A percentile compares a stretch with the other conserved stretches of the same genome.
These are phyloP conservation scores for Leptobrachium ailaonicum DNA, from an alignment of 2,113 vertebrate species.

Conservation along the genomic window DNA sequence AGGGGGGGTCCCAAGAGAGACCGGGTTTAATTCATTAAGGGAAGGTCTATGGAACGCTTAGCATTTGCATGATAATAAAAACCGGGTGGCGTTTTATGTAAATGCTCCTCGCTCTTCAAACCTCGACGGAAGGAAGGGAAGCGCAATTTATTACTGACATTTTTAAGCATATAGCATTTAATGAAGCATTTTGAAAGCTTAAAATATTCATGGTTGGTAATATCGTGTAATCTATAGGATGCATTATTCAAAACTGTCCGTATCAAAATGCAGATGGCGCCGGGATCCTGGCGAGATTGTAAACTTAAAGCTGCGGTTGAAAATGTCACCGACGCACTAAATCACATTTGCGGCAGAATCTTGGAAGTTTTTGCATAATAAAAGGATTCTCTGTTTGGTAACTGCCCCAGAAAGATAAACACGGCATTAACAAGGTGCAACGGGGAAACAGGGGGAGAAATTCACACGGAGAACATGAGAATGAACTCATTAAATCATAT, in stretches of 20 bases:
- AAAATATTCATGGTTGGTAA: conserved; percentile 48
- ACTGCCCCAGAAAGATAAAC: too few species aligned
- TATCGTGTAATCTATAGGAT: conserved; percentile 47
- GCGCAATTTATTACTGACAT: conserved; percentile 35
- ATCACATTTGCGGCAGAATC: conserved; percentile 27
- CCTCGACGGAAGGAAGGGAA: conserved; percentile 1
- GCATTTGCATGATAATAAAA: conserved; percentile 47
- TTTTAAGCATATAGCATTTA: conserved; percentile 49
- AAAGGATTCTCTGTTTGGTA: not conserved
- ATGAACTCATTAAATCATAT: too few species aligned
- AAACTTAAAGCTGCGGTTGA: conserved; percentile 43
- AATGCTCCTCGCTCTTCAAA: conserved; percentile 39
- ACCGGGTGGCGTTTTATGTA: conserved; percentile 41
- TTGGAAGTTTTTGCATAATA: conserved; percentile 23
- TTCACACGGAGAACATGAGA: too few species aligned
- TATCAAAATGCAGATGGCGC: conserved; percentile 39
- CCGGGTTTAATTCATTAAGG: conserved; percentile 31
- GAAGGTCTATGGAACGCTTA: conserved; percentile 5
- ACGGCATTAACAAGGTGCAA: too few species aligned
- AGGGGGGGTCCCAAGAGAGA: not conserved
- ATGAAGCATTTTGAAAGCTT: conserved; percentile 44
- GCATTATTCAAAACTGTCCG: conserved; percentile 44
- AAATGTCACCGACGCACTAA: conserved; percentile 43
- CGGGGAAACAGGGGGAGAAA: too few species aligned
- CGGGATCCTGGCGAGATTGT: conserved; percentile 27